Percentiles rank a stretch among this genome's conserved stretches.
Conservation (phyloP, 1,140 invertebrate species). For the Heliconius hewitsoni region DNA sequence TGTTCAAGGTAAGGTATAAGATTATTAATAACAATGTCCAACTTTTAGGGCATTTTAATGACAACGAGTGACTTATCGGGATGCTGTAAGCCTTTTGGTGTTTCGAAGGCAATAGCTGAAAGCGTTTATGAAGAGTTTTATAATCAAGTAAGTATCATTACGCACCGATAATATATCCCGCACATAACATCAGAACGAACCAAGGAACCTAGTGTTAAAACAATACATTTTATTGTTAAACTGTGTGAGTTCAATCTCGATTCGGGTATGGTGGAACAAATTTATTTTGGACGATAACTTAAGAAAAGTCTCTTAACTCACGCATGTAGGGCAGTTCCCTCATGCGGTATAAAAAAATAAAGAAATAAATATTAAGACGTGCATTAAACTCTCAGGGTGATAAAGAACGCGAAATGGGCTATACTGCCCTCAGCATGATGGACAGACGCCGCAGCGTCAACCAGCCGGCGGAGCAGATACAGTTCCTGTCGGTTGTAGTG, state of each 20-base stretch:
- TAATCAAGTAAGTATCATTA: constrained; percentile 57
- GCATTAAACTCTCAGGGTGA: constrained; percentile 69
- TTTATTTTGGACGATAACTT: no score
- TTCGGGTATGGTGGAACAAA: no score
- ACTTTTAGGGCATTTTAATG: constrained; percentile 79
- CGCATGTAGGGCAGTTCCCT: no score
- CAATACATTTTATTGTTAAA: no score
- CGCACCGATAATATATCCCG: background rate
- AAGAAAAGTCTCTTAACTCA: no score
- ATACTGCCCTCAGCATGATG: constrained; percentile 82
- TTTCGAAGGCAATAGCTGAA: constrained; percentile 78
- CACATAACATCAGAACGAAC: no score
- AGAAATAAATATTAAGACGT: background rate
- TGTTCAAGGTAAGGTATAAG: no score
- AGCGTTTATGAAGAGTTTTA: constrained; percentile 81
- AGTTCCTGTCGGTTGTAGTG: constrained; percentile 82
- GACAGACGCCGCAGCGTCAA: constrained; percentile 78
- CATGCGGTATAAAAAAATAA: background rate
- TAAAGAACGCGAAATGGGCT: constrained; percentile 80
- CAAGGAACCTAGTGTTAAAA: no score
- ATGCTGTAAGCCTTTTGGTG: constrained; percentile 80
- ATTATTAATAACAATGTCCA: no score
- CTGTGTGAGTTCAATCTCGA: no score
- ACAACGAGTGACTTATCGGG: constrained; percentile 82
- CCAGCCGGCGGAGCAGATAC: constrained; percentile 82